Percentiles rank a stretch among this genome's conserved stretches.
These are phyloP conservation scores for Mystacides longicornis DNA, from an alignment of 2,888 invertebrate species.

Conservation along the genomic window DNA sequence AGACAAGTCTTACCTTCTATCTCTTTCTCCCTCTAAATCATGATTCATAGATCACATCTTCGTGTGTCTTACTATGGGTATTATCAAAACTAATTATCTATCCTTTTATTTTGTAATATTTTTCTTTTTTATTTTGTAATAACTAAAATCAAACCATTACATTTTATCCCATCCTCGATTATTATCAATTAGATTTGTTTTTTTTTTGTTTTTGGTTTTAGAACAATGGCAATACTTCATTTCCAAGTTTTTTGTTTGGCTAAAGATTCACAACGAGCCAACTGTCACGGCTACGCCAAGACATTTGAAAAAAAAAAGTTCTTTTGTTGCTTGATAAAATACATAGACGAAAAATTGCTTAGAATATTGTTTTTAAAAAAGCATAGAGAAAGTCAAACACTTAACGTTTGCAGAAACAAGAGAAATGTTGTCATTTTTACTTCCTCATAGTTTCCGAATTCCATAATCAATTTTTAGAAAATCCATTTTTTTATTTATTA, in stretches of 20 bases:
- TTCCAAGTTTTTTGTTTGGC: too few species aligned
- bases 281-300: too few species aligned
- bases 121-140: neutral
- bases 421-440: neutral
- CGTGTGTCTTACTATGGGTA: neutral
- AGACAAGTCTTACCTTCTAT: conserved; percentile 19
- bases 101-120: neutral
- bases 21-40: neutral
- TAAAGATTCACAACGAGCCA: too few species aligned
- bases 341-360: too few species aligned
- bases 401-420: too few species aligned
- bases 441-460: neutral
- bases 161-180: neutral
- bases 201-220: too few species aligned
- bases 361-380: too few species aligned
- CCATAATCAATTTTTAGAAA: neutral
- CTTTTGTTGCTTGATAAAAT: too few species aligned
- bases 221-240: too few species aligned
- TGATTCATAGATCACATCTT: neutral
- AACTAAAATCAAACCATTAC: neutral
- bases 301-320: too few species aligned
- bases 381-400: too few species aligned
- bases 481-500: neutral
- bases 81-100: neutral
- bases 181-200: neutral